phyloP scores from a whole-genome alignment of 37 sponge, comb jelly and placozoan species.

The Beroe forskalii region DNA sequence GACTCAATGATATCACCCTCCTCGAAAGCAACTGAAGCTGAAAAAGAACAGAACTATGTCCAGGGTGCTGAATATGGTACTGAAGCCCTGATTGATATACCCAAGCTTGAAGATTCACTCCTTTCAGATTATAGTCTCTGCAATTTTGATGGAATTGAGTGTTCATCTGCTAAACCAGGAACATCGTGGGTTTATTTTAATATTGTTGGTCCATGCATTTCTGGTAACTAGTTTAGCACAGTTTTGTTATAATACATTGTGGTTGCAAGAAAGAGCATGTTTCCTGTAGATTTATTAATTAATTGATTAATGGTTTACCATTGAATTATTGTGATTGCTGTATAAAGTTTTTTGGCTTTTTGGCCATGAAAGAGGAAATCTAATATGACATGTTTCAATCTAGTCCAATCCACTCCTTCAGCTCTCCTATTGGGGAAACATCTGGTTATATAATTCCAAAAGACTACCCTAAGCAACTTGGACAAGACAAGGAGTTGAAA shows the following conservation, averaged over 20 bases:
- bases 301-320: no score
- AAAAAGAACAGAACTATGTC: background rate
- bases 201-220: no score
- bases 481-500: conserved; percentile 4
- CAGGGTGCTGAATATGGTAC: background rate
- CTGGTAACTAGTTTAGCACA: no score
- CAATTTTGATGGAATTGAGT: background rate
- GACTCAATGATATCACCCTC: background rate
- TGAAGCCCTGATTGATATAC: background rate
- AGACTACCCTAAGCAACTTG: conserved; percentile 25
- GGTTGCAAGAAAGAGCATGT: no score
- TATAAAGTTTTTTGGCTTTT: no score
- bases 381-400: no score
- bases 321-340: no score
- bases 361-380: no score
- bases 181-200: conserved; percentile 5
- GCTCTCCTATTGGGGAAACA: conserved; percentile 11
- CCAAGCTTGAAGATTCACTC: background rate
- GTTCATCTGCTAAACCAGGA: conserved; percentile 5
- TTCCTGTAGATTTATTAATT: no score
- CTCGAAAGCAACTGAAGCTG: background rate
- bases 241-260: no score
- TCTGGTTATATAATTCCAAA: conserved; percentile 19
- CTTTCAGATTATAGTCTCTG: conserved; percentile 28
- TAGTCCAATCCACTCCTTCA: no score